A percentile compares a stretch with the other conserved stretches of the same genome.
phyloP scores from a whole-genome alignment of 2,113 vertebrate genomes.

The Chaenocephalus aceratus region DNA sequence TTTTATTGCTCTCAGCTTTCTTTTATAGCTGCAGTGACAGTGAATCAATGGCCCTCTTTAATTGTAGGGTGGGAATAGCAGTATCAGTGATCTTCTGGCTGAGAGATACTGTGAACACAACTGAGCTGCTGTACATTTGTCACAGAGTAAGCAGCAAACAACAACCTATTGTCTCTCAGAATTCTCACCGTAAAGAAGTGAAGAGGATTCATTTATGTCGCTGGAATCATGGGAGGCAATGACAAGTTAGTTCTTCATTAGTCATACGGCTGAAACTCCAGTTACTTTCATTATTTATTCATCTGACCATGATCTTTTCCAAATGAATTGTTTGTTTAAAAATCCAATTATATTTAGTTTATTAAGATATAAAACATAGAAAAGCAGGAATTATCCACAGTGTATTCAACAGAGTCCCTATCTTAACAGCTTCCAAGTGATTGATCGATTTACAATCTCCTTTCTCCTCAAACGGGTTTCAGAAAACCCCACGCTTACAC shows the following conservation, averaged over 20 bases:
- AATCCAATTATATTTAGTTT: too few species aligned
- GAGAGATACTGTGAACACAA: constrained; percentile 54
- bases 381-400: too few species aligned
- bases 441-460: not conserved
- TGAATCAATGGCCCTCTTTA: constrained; percentile 42
- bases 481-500: not conserved
- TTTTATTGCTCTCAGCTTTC: constrained; percentile 11
- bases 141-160: constrained; percentile 55
- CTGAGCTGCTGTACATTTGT: constrained; percentile 40
- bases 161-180: constrained; percentile 53
- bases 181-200: constrained; percentile 34
- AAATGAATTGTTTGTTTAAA: too few species aligned
- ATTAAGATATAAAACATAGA: too few species aligned
- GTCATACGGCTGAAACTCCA: not conserved
- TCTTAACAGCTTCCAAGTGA: not conserved
- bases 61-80: constrained; percentile 44
- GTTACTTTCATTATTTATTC: too few species aligned
- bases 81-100: constrained; percentile 45
- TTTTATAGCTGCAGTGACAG: not conserved
- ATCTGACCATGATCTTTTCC: too few species aligned
- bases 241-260: not conserved
- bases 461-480: constrained; percentile 5
- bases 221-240: not conserved
- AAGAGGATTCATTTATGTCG: constrained; percentile 38
- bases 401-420: not conserved